phyloP scores from a whole-genome alignment of 2,113 vertebrate genomes.

The Hypocryptadius cinnamomeus region DNA sequence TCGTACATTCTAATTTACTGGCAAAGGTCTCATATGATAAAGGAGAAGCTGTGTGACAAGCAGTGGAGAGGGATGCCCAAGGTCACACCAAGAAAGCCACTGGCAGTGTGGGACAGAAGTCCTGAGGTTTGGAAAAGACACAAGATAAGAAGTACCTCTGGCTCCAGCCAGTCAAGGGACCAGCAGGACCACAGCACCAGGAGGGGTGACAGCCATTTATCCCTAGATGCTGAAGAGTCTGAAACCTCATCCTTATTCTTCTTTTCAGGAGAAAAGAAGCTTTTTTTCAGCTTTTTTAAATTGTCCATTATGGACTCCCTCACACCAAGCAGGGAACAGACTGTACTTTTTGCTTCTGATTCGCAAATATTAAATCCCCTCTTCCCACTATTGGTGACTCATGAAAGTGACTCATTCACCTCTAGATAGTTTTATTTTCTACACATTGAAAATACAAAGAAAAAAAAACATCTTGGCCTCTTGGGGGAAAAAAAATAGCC shows the following conservation, averaged over 20 bases:
- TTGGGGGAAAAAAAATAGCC: background rate
- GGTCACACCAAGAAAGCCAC: background rate
- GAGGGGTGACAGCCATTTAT: background rate
- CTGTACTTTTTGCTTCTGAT: conserved; percentile 18
- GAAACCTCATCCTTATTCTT: background rate
- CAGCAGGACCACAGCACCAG: background rate
- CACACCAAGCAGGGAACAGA: background rate
- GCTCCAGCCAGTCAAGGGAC: background rate
- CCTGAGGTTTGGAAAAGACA: background rate
- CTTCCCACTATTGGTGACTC: conserved; percentile 49
- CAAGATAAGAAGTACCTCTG: background rate
- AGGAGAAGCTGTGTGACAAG: background rate
- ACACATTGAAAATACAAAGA: background rate
- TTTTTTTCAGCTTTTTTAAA: background rate
- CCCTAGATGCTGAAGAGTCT: background rate
- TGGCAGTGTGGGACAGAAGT: fast-evolving
- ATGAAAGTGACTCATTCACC: conserved; percentile 49
- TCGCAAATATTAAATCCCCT: conserved; percentile 46
- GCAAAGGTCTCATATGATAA: background rate
- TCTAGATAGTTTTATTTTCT: conserved; percentile 23
- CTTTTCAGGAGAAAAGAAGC: background rate
- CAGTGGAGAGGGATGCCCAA: background rate
- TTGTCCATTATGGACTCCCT: background rate
- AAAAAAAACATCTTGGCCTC: background rate
- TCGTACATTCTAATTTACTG: background rate